Evolutionary conservation across 2,797 vertebrate genomes (phyloP).

Genomic region (Sebastes cheni): DNA sequence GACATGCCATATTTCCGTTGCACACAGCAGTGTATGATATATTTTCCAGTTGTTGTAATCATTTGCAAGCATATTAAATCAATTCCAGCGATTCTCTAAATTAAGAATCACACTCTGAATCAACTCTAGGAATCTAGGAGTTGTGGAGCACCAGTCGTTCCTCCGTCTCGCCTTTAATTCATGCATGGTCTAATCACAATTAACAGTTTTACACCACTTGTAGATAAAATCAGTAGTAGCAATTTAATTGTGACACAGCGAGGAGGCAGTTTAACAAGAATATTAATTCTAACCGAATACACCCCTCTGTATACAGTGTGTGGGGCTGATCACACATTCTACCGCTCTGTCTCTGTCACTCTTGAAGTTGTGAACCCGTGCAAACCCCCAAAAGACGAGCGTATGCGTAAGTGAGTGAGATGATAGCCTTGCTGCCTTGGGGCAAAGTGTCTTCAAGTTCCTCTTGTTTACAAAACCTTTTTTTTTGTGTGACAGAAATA

Average conservation of each 20-base stretch:
- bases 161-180: conserved; percentile 28
- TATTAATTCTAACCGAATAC: conserved; percentile 11
- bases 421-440: conserved; percentile 27
- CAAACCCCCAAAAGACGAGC: conserved; percentile 22
- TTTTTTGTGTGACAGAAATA: conserved; percentile 9
- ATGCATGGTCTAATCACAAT: conserved; percentile 31
- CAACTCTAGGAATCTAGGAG: conserved; percentile 3
- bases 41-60: conserved; percentile 12
- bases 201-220: conserved; percentile 37
- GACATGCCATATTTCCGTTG: background rate
- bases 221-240: conserved; percentile 32
- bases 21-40: background rate
- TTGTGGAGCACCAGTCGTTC: background rate
- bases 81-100: background rate
- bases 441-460: conserved; percentile 42
- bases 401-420: conserved; percentile 3
- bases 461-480: conserved; percentile 44
- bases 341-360: background rate
- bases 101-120: conserved; percentile 14
- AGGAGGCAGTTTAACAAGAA: conserved; percentile 20
- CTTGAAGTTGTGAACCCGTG: conserved; percentile 10
- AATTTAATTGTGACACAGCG: conserved; percentile 12
- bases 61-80: conserved; percentile 19
- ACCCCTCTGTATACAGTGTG: background rate
- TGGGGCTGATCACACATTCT: conserved; percentile 15